Conservation (phyloP, 1,140 invertebrate genomes). For the fruit fly (Drosophila melanogaster) region Release_6_plus_ISO1_MT NT_033779.5:10085001-10085500, state of each 20-base stretch:
- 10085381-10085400: slow-evolving; percentile 46
- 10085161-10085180: slow-evolving; percentile 27
- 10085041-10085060: slow-evolving; percentile 41
- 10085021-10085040: slow-evolving; percentile 12
- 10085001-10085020: background rate
- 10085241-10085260: slow-evolving; percentile 17
- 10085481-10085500: slow-evolving; percentile 35
- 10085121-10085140: slow-evolving; percentile 24
- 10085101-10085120: slow-evolving; percentile 48
- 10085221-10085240: slow-evolving; percentile 36
- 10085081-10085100: slow-evolving; percentile 37
- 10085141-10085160: slow-evolving; percentile 48
- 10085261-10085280: slow-evolving; percentile 62
- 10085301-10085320: slow-evolving; percentile 51
- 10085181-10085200: slow-evolving; percentile 36
- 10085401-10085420: slow-evolving; percentile 1
- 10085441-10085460: slow-evolving; percentile 20
- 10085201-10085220: slow-evolving; percentile 25
- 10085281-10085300: slow-evolving; percentile 65
- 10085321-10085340: slow-evolving; percentile 4
- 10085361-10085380: slow-evolving; percentile 56
- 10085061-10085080: slow-evolving; percentile 34
- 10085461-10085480: slow-evolving; percentile 23
- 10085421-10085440: background rate
- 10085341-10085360: slow-evolving; percentile 22